phyloP scores from a whole-genome alignment of 2,888 invertebrate genomes.

The Pollenia griseotomentosa region DNA sequence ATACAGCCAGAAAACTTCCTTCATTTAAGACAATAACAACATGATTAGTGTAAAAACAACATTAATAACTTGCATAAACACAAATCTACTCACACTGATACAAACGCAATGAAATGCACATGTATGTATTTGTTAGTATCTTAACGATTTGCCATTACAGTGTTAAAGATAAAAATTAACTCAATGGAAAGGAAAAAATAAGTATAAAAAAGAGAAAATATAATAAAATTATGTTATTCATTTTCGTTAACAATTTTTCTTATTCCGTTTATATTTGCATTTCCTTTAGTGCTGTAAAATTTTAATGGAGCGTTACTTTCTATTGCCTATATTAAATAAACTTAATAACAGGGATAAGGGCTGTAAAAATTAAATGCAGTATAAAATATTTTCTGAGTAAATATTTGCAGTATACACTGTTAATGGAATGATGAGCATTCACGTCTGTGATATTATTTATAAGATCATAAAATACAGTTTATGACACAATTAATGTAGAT shows the following conservation, averaged over 20 bases:
- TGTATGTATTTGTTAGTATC: background rate
- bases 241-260: conserved; percentile 82
- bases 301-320: conserved; percentile 15
- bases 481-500: too few species aligned
- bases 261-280: conserved; percentile 27
- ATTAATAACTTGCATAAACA: conserved; percentile 42
- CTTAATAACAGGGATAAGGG: background rate
- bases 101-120: conserved; percentile 16
- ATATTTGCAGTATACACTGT: background rate
- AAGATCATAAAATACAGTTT: too few species aligned
- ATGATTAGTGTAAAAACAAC: conserved; percentile 67
- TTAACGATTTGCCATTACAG: conserved; percentile 30
- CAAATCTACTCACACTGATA: conserved; percentile 2
- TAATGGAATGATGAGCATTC: too few species aligned
- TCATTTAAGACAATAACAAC: conserved; percentile 61
- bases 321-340: conserved; percentile 2
- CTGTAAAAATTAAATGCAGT: background rate
- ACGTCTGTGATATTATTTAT: too few species aligned
- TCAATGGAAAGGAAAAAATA: conserved; percentile 33
- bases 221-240: conserved; percentile 81
- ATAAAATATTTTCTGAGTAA: background rate
- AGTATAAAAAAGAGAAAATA: conserved; percentile 56
- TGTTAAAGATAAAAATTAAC: conserved; percentile 41
- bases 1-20: conserved; percentile 46
- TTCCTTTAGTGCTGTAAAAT: background rate